A percentile compares a stretch with the other conserved stretches of the same genome.
Evolutionary conservation across 1,140 invertebrate genomes (phyloP).

Genomic region (Phocides pigmalion): DNA sequence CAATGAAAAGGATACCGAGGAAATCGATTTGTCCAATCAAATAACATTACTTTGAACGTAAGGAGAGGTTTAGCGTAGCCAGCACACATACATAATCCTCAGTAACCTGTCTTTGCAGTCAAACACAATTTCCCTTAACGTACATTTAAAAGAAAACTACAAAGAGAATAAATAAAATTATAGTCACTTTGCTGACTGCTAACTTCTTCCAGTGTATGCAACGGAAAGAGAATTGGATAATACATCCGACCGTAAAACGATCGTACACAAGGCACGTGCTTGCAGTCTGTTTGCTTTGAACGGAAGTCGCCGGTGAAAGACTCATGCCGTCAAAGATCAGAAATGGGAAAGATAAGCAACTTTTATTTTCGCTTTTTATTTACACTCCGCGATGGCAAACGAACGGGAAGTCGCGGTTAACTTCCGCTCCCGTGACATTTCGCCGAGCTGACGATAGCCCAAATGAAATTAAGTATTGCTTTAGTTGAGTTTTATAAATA

Average conservation of each 20-base stretch:
- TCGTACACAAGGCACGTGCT: conserved; percentile 30
- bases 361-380: conserved; percentile 26
- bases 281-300: conserved; percentile 27
- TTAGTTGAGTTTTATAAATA: not conserved
- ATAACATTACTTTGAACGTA: too few species aligned
- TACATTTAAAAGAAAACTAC: not conserved
- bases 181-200: conserved; percentile 28
- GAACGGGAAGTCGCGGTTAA: conserved; percentile 26
- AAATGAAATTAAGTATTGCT: conserved; percentile 27
- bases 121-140: not conserved
- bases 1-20: too few species aligned
- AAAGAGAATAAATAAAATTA: conserved; percentile 30
- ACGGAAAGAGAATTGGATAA: conserved; percentile 36
- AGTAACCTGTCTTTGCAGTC: not conserved
- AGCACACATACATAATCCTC: too few species aligned
- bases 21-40: too few species aligned
- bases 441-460: conserved; percentile 9
- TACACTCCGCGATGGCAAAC: conserved; percentile 20
- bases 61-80: too few species aligned
- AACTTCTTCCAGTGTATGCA: conserved; percentile 28
- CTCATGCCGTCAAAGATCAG: conserved; percentile 33
- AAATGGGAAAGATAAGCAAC: conserved; percentile 34
- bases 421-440: conserved; percentile 31
- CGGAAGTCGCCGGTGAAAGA: conserved; percentile 29
- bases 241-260: conserved; percentile 30